A percentile compares a stretch with the other conserved stretches of the same genome.
Evolutionary conservation across 2,113 vertebrate species (phyloP).

Genomic region (Tor tambroides): DNA sequence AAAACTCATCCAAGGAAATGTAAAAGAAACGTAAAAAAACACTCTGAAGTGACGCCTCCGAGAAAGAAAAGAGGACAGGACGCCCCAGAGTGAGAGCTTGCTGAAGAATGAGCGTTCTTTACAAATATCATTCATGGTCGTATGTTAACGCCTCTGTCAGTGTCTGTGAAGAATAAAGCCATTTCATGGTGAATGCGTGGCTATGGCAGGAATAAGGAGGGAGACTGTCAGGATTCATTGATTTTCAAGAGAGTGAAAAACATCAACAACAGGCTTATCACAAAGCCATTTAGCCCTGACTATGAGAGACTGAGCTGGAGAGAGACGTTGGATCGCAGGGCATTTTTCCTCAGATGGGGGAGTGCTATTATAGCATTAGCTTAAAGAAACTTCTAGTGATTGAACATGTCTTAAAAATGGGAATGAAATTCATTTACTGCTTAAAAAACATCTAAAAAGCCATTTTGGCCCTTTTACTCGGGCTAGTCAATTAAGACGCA

Average conservation of each 20-base stretch:
- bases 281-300: conserved; percentile 52
- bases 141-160: conserved; percentile 45
- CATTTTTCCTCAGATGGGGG: conserved; percentile 22
- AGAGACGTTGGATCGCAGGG: conserved; percentile 12
- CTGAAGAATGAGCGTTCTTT: conserved; percentile 47
- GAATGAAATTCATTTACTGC: conserved; percentile 28
- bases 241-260: conserved; percentile 58
- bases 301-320: conserved; percentile 18
- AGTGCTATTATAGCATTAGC: conserved; percentile 27
- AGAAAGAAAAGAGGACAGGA: conserved; percentile 21
- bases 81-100: conserved; percentile 23
- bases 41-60: neutral
- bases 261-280: conserved; percentile 55
- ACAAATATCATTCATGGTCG: conserved; percentile 36
- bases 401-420: conserved; percentile 16
- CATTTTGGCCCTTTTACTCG: conserved; percentile 18
- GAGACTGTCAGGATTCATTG: conserved; percentile 57
- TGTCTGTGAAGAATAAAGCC: conserved; percentile 58
- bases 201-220: conserved; percentile 49
- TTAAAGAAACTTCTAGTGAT: conserved; percentile 7
- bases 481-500: conserved; percentile 18
- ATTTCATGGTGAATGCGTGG: conserved; percentile 54
- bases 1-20: conserved; percentile 40
- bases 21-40: conserved; percentile 29
- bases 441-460: conserved; percentile 37